Conservation (phyloP, 2,797 vertebrate genomes). For the Notoglanidium macrostoma region DNA sequence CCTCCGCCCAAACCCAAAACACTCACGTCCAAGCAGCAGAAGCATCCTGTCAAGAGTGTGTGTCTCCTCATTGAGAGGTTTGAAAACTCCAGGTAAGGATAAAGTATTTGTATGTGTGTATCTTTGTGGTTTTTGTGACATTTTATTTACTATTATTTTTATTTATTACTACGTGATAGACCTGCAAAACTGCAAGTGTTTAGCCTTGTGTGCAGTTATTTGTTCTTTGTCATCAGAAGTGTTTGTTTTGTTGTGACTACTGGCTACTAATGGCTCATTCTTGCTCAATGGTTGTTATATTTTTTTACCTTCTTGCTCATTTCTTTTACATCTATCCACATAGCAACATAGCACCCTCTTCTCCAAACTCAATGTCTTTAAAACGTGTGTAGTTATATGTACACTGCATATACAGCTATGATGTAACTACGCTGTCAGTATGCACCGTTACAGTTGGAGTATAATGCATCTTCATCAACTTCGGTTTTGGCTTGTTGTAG, state of each 20-base stretch:
- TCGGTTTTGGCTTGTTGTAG: not conserved
- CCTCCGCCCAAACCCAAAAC: conserved; percentile 76
- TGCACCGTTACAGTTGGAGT: not conserved
- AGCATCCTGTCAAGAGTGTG: conserved; percentile 72
- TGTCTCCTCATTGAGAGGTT: conserved; percentile 82
- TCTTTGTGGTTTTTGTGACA: not conserved
- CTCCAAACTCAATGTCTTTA: not conserved
- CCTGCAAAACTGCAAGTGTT: not conserved
- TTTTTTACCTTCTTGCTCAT: not conserved
- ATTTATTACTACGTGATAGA: too few relatives aligned
- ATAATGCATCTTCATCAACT: not conserved
- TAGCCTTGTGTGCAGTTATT: not conserved
- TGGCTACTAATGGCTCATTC: not conserved
- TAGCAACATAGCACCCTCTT: too few relatives aligned
- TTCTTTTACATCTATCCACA: not conserved
- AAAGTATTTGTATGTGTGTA: not conserved
- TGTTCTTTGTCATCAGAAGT: not conserved
- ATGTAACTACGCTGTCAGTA: not conserved
- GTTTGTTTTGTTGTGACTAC: not conserved
- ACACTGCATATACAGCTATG: not conserved
- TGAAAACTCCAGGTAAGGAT: conserved; percentile 79
- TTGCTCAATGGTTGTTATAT: not conserved
- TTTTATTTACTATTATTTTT: too few relatives aligned
- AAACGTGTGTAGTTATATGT: not conserved
- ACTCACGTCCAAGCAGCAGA: conserved; percentile 6